phyloP scores from a whole-genome alignment of 2,888 invertebrate species.

The Amblyjoppa proteus region DNA sequence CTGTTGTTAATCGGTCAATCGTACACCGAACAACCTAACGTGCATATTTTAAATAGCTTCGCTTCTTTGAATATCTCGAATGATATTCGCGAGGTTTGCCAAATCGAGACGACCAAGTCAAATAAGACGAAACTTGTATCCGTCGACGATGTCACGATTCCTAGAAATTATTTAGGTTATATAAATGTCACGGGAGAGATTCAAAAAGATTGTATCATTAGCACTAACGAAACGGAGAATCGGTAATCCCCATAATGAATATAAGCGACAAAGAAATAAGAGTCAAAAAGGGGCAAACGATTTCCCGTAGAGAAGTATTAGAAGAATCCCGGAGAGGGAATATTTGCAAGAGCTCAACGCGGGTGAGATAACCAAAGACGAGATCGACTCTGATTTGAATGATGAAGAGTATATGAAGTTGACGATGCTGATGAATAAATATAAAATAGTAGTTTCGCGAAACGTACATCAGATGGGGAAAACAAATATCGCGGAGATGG shows the following conservation, averaged over 20 bases:
- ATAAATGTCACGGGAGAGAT: slow-evolving; percentile 53
- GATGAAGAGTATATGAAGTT: slow-evolving; percentile 39
- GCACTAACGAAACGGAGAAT: slow-evolving; percentile 62
- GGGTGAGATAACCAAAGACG: slow-evolving; percentile 29
- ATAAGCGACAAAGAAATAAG: slow-evolving; percentile 34
- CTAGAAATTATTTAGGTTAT: slow-evolving; percentile 65
- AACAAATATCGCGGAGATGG: slow-evolving; percentile 69
- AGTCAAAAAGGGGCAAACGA: slow-evolving; percentile 45
- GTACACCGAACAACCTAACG: slow-evolving; percentile 69
- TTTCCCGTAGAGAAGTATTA: slow-evolving; percentile 49
- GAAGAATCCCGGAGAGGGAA: slow-evolving; percentile 35
- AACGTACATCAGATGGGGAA: slow-evolving; percentile 63
- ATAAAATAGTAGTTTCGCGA: slow-evolving; percentile 26
- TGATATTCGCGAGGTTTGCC: slow-evolving; percentile 47
- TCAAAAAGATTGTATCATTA: slow-evolving; percentile 51
- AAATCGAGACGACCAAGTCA: slow-evolving; percentile 29
- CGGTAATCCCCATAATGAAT: slow-evolving; percentile 62
- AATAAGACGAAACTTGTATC: slow-evolving; percentile 35
- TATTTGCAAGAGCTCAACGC: slow-evolving; percentile 24
- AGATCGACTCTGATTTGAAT: slow-evolving; percentile 49
- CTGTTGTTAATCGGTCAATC: slow-evolving; percentile 72
- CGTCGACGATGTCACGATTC: slow-evolving; percentile 49
- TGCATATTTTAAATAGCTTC: slow-evolving; percentile 64
- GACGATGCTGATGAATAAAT: slow-evolving; percentile 48
- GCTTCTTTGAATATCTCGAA: slow-evolving; percentile 60